Percentiles rank a stretch among this genome's conserved stretches.
Evolutionary conservation across 2,888 invertebrate species (phyloP).

Genomic region (Plagodis pulveraria): DNA sequence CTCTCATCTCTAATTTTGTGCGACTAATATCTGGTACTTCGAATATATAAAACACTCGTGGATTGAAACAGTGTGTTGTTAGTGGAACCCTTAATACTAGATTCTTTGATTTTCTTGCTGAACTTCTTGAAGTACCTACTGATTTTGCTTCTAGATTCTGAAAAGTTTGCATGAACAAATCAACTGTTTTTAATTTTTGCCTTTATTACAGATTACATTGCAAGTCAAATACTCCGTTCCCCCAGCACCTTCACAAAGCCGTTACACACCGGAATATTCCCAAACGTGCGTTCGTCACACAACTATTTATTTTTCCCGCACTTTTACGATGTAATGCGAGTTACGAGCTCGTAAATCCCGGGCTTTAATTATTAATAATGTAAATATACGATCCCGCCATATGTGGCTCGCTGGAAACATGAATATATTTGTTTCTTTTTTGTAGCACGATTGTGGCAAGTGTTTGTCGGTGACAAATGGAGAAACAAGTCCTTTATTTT

Average conservation of each 20-base stretch:
- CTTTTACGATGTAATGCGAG: constrained; percentile 43
- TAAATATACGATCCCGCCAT: constrained; percentile 40
- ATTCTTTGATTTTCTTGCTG: no score
- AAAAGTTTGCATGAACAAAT: no score
- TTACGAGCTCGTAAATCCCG: constrained; percentile 49
- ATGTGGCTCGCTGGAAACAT: constrained; percentile 39
- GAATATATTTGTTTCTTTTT: constrained; percentile 20
- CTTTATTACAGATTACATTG: neutral
- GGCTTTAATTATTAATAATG: constrained; percentile 54
- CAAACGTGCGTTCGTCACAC: constrained; percentile 31
- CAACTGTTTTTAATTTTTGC: no score
- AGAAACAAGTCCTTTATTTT: no score
- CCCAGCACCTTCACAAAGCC: neutral
- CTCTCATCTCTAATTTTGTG: no score
- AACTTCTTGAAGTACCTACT: no score
- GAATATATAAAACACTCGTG: no score
- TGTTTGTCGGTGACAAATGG: neutral
- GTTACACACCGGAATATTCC: constrained; percentile 21
- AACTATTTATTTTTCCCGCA: constrained; percentile 41
- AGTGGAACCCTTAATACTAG: no score
- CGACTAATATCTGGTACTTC: no score
- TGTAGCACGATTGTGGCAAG: constrained; percentile 9
- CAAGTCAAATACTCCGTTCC: neutral
- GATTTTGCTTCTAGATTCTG: no score
- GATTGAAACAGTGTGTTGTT: no score